Evolutionary conservation across 2,888 invertebrate species (phyloP).

Genomic region (Parnassius smintheus): DNA sequence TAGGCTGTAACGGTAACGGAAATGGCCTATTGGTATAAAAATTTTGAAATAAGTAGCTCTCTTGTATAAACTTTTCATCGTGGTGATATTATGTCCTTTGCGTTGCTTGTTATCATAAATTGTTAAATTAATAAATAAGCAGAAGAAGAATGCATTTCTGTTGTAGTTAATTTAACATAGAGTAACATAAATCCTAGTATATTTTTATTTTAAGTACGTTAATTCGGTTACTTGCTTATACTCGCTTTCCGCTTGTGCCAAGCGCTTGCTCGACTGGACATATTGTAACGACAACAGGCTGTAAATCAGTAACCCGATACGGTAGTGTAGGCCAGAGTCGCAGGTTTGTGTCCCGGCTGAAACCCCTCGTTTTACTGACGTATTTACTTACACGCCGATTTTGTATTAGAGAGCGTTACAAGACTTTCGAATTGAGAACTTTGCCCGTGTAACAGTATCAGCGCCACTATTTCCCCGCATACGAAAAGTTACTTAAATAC

Average conservation of each 20-base stretch:
- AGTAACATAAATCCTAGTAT: too few species aligned
- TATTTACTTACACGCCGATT: constrained; percentile 44
- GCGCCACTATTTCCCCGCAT: constrained; percentile 6
- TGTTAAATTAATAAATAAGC: too few species aligned
- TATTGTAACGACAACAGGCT: constrained; percentile 31
- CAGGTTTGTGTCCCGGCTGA: constrained; percentile 40
- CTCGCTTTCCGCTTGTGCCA: constrained; percentile 14
- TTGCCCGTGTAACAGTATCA: constrained; percentile 25
- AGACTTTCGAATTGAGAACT: constrained; percentile 36
- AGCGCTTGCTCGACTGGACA: constrained; percentile 20
- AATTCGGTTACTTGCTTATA: too few species aligned
- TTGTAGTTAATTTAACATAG: too few species aligned
- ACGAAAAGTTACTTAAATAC: constrained; percentile 1
- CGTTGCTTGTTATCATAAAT: too few species aligned
- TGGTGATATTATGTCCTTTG: too few species aligned
- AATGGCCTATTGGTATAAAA: too few species aligned
- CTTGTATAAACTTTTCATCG: too few species aligned
- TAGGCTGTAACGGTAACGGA: too few species aligned
- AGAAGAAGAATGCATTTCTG: too few species aligned
- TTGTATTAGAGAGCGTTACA: constrained; percentile 38
- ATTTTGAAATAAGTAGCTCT: too few species aligned
- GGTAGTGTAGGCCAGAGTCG: constrained; percentile 43
- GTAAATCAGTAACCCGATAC: constrained; percentile 52
- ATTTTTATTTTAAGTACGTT: too few species aligned
- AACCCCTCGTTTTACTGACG: constrained; percentile 34